A percentile compares a stretch with the other conserved stretches of the same genome.
Conservation (phyloP, 2,113 vertebrate species). For the Tiliqua scincoides region DNA sequence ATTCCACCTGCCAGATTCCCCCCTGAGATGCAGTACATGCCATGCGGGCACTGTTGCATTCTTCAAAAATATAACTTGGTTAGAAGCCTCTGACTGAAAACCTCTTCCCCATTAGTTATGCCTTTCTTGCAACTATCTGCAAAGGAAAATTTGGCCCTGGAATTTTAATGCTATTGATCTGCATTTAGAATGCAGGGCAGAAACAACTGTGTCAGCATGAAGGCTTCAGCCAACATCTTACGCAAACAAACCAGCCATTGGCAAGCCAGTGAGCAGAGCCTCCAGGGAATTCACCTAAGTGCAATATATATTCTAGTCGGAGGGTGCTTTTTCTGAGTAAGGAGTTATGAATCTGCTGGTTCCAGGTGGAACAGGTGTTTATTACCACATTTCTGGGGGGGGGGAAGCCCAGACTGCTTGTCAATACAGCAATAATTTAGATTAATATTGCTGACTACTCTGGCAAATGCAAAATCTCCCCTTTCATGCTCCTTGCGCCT, state of each 20-base stretch:
- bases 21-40: too few relatives aligned
- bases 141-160: neutral
- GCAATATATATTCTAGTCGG: neutral
- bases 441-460: neutral
- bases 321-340: neutral
- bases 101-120: neutral
- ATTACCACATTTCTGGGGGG: neutral
- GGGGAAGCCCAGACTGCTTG: neutral
- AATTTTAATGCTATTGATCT: neutral
- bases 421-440: slow-evolving; percentile 13
- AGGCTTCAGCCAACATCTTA: neutral
- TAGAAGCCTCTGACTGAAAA: neutral
- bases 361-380: neutral
- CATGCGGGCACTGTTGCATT: too few relatives aligned
- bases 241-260: neutral
- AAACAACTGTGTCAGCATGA: neutral
- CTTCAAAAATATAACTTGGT: neutral
- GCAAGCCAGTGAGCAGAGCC: neutral
- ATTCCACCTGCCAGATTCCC: too few relatives aligned
- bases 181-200: neutral
- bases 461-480: neutral
- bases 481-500: neutral
- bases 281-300: neutral
- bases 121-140: neutral
- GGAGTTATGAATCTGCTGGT: neutral